Base-by-base conservation (phyloP, 2,113 vertebrate genomes). In the Psilopogon haemacephalus region DNA sequence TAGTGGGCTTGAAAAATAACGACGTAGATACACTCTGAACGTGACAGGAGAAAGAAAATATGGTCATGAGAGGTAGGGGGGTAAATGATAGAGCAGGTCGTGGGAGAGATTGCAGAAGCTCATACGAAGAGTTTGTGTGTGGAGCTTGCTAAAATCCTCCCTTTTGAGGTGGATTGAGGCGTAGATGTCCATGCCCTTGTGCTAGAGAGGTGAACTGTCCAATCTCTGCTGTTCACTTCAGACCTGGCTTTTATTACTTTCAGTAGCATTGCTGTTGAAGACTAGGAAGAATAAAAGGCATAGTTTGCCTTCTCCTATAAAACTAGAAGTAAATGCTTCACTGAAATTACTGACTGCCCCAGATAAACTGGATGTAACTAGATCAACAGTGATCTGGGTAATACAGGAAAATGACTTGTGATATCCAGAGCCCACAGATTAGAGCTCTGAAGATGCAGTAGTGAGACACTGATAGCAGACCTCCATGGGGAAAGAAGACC, bases 321-420 rank as follows among this genome's bases (percentile, higher is more conserved):
- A 92, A 58, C 33, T 33, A 27, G 56, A 87, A 95, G 50, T 69
- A 89, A 94, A 87, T 67, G 78, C 60, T 90, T 93, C 89, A 87
- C 65, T 75, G 87, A 79, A 93, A 89, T 89, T 79, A 74, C 82
- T 92, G 84, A 58, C 91, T 92, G 91, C 64, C 71, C 86, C 46
- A 80, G 81, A 89, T 59, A 89, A 94, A 37, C 23, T 90, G 74
- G 35, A 38, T 70, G 50, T 89, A 91, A 89, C 50, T 56, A 21
- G 27, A 94, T 78, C 92, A 81, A 78, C 54, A 65, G 65, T 12
- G 42, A 76, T 84, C 38, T 75, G 30, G 54, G 73, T 90, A 72
- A 68, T 58, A 37, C 1, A 89, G 62, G 55, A 90, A 92, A 88
- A 93, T 24, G 0, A 35, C 48, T 74, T 58, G 80, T 2, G 9